Conservation (phyloP, 1,140 invertebrate genomes). For the Brachionus koreanus region DNA sequence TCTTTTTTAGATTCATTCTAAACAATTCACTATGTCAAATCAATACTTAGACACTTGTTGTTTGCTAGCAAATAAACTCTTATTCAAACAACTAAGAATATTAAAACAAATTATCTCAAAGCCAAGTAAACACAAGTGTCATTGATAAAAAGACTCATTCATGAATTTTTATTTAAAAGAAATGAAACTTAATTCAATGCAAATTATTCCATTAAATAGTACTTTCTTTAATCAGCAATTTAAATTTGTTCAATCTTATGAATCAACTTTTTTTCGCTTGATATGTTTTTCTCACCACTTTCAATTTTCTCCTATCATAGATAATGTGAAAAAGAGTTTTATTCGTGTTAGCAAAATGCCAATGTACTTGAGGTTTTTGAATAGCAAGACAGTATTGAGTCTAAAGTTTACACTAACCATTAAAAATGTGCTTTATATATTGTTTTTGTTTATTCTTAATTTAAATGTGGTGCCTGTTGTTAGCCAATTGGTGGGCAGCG, state of each 20-base stretch:
- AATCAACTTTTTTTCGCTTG: neutral
- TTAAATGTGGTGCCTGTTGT: slow-evolving; percentile 32
- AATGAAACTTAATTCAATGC: neutral
- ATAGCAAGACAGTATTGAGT: neutral
- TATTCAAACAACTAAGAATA: neutral
- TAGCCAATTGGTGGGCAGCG: slow-evolving; percentile 33
- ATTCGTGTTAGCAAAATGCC: neutral
- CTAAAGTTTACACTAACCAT: neutral
- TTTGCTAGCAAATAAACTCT: neutral
- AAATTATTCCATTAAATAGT: slow-evolving; percentile 5
- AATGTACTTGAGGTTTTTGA: neutral
- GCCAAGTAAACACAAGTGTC: neutral
- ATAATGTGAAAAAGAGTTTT: neutral
- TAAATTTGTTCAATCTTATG: neutral
- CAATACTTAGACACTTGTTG: slow-evolving; percentile 10
- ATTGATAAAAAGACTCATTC: neutral
- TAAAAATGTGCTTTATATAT: slow-evolving; percentile 11
- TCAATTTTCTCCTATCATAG: neutral
- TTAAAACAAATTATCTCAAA: neutral
- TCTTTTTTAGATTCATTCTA: neutral
- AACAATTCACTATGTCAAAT: neutral
- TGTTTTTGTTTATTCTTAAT: neutral
- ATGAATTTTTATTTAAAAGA: neutral
- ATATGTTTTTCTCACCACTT: neutral
- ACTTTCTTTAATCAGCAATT: slow-evolving; percentile 3